Evolutionary conservation across 2,888 invertebrate species (phyloP).

Genomic region (Volucella bombylans): DNA sequence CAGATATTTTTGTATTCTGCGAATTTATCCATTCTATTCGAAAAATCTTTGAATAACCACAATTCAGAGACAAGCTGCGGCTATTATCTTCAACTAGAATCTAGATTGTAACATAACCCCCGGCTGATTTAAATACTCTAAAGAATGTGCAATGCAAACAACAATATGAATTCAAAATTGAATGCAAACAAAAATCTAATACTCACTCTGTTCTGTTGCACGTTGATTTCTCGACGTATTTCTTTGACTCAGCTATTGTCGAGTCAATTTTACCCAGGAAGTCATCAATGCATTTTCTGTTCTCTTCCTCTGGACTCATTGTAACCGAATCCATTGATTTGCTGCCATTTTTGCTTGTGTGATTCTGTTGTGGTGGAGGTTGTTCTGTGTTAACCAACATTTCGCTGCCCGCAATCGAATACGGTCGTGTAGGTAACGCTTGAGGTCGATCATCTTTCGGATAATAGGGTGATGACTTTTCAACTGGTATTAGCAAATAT

Average conservation of each 20-base stretch:
- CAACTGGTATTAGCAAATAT: slow-evolving; percentile 92
- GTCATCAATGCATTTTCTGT: slow-evolving; percentile 89
- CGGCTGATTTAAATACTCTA: not conserved
- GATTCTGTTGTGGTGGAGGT: slow-evolving; percentile 76
- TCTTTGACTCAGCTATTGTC: slow-evolving; percentile 91
- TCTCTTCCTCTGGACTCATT: slow-evolving; percentile 87
- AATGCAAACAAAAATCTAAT: slow-evolving; percentile 23
- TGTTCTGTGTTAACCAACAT: slow-evolving; percentile 76
- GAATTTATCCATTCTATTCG: too few species aligned
- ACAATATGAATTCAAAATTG: not conserved
- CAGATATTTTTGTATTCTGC: too few species aligned
- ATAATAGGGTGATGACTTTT: slow-evolving; percentile 86
- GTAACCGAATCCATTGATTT: slow-evolving; percentile 84
- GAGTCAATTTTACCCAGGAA: slow-evolving; percentile 92
- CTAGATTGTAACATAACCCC: not conserved
- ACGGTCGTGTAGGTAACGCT: slow-evolving; percentile 84
- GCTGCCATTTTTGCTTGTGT: slow-evolving; percentile 80
- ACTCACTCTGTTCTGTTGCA: slow-evolving; percentile 92
- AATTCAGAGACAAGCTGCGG: too few species aligned
- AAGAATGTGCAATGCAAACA: not conserved
- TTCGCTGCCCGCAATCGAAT: slow-evolving; percentile 84
- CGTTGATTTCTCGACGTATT: slow-evolving; percentile 91
- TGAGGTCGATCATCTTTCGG: slow-evolving; percentile 83
- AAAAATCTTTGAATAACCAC: too few species aligned
- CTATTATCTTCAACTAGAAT: too few species aligned